phyloP scores from a whole-genome alignment of 1,140 invertebrate genomes.

The Drosophila teissieri region DNA sequence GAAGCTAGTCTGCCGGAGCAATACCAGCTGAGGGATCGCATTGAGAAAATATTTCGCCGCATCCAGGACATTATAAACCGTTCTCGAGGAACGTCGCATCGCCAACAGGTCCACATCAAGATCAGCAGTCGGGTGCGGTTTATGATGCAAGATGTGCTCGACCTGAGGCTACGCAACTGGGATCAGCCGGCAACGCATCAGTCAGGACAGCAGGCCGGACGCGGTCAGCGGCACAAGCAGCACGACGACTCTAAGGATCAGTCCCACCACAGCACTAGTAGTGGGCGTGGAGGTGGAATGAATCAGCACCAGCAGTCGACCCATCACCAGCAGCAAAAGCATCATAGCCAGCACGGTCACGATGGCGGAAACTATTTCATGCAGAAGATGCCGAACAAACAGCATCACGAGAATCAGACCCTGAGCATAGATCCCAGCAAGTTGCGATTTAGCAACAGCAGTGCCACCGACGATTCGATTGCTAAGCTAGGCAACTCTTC shows the following conservation, averaged over 20 bases:
- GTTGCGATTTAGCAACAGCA: constrained; percentile 68
- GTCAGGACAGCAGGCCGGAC: constrained; percentile 7
- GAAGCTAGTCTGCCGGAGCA: constrained; percentile 58
- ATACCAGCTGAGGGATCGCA: constrained; percentile 54
- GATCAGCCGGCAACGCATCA: constrained; percentile 58
- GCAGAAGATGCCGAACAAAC: constrained; percentile 61
- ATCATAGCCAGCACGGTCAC: constrained; percentile 45
- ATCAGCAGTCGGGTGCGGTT: constrained; percentile 81
- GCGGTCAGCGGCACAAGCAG: constrained; percentile 53
- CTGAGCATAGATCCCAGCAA: constrained; percentile 77
- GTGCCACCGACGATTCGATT: constrained; percentile 46
- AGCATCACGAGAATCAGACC: constrained; percentile 74
- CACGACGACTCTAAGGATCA: constrained; percentile 55
- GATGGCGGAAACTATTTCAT: constrained; percentile 63
- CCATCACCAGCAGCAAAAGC: constrained; percentile 56
- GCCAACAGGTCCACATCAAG: constrained; percentile 55
- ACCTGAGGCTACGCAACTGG: constrained; percentile 93
- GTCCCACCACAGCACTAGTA: constrained; percentile 28
- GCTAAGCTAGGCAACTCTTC: constrained; percentile 71
- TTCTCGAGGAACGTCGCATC: constrained; percentile 46
- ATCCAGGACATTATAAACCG: constrained; percentile 78
- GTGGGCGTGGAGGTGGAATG: constrained; percentile 18
- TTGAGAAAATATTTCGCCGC: constrained; percentile 76
- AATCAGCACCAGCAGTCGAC: constrained; percentile 45
- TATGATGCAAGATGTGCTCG: constrained; percentile 95